Conservation (phyloP, 2,888 invertebrate genomes). For the Drosophila meridiana region DNA sequence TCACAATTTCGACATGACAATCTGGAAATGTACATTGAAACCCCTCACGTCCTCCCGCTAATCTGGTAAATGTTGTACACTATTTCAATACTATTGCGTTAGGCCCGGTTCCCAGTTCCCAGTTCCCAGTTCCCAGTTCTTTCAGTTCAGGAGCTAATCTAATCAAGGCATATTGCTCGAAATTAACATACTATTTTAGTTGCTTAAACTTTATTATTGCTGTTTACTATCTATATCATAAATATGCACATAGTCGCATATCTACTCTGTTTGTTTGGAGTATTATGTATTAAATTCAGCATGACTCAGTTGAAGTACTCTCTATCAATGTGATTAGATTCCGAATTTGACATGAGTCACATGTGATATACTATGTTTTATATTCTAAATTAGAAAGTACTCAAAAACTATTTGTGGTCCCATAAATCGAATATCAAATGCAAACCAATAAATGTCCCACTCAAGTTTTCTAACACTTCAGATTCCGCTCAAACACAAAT, state of each 20-base stretch:
- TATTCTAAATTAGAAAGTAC: slow-evolving; percentile 40
- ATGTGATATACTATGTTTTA: background rate
- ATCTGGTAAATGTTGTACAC: background rate
- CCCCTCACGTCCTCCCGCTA: background rate
- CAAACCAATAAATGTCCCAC: background rate
- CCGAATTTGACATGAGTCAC: slow-evolving; percentile 39
- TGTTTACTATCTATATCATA: background rate
- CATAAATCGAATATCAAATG: background rate
- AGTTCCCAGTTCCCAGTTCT: background rate
- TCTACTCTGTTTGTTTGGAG: slow-evolving; percentile 18
- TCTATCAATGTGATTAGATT: slow-evolving; percentile 47
- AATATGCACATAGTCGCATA: background rate
- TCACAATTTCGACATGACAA: background rate
- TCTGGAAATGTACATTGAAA: background rate
- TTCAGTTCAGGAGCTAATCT: slow-evolving; percentile 11
- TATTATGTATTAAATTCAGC: slow-evolving; percentile 35
- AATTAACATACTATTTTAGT: slow-evolving; percentile 22
- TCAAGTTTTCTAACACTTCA: background rate
- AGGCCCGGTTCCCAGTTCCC: background rate
- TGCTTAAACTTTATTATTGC: background rate
- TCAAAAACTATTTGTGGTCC: slow-evolving; percentile 11
- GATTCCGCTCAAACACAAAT: background rate
- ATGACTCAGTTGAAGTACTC: slow-evolving; percentile 40
- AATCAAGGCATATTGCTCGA: slow-evolving; percentile 13
- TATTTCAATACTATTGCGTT: slow-evolving; percentile 19